A percentile compares a stretch with the other conserved stretches of the same genome.
These are phyloP conservation scores for Agrochola circellaris DNA, from an alignment of 2,888 invertebrate genomes.

Conservation along the genomic window DNA sequence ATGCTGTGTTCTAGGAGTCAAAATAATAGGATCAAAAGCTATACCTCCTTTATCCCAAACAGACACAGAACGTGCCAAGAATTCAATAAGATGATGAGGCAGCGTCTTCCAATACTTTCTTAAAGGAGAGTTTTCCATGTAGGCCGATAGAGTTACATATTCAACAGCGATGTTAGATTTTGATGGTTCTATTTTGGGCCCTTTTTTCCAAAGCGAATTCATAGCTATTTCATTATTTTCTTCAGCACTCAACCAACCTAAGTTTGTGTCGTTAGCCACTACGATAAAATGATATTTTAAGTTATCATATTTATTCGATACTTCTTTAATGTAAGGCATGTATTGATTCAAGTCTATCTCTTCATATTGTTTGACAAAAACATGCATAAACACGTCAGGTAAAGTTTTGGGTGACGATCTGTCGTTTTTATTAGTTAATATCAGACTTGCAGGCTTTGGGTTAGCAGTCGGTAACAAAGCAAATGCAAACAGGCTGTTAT, in stretches of 20 bases:
- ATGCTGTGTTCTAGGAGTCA: constrained; percentile 77
- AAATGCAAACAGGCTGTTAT: constrained; percentile 80
- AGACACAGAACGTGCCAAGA: constrained; percentile 80
- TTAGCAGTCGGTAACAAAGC: constrained; percentile 73
- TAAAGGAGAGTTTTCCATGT: constrained; percentile 81
- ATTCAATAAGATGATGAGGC: constrained; percentile 78
- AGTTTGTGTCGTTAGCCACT: constrained; percentile 78
- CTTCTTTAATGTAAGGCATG: constrained; percentile 77
- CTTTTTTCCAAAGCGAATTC: constrained; percentile 76
- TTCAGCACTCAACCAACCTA: constrained; percentile 73
- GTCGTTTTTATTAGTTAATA: constrained; percentile 50
- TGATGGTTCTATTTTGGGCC: constrained; percentile 58
- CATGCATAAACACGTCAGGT: constrained; percentile 80
- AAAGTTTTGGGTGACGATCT: constrained; percentile 41
- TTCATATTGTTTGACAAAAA: constrained; percentile 75
- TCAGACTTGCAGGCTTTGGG: constrained; percentile 61
- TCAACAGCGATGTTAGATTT: constrained; percentile 74
- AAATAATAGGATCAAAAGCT: constrained; percentile 80
- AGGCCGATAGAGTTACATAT: constrained; percentile 75
- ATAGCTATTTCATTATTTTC: constrained; percentile 82
- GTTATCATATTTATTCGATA: constrained; percentile 77
- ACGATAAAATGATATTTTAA: constrained; percentile 80
- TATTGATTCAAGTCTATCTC: constrained; percentile 76
- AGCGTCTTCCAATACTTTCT: constrained; percentile 79
- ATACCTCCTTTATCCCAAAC: constrained; percentile 88